Evolutionary conservation across 1,140 invertebrate genomes (phyloP).

Genomic region (Lepidurus packardi): DNA sequence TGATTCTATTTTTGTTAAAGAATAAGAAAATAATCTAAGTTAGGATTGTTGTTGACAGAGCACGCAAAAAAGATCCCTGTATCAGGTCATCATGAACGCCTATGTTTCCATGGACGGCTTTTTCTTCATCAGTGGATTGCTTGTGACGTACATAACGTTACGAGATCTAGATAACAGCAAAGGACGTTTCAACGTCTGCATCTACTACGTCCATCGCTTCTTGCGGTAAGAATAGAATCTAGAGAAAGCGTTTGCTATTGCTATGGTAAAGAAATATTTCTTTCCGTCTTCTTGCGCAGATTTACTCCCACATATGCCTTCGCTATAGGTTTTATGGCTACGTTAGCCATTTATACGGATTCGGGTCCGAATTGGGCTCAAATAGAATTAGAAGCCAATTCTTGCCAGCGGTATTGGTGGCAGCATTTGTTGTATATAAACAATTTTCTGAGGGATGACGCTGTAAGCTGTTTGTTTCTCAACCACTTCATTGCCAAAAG

Average conservation of each 20-base stretch:
- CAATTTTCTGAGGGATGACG: background rate
- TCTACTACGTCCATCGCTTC: slow-evolving; percentile 32
- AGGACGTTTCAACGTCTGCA: slow-evolving; percentile 31
- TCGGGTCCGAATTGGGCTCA: slow-evolving; percentile 63
- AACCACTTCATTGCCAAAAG: background rate
- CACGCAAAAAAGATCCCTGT: background rate
- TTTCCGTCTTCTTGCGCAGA: slow-evolving; percentile 46
- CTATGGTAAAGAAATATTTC: background rate
- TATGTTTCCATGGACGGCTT: slow-evolving; percentile 87
- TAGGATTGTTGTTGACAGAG: background rate
- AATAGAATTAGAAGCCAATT: slow-evolving; percentile 54
- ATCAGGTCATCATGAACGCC: slow-evolving; percentile 73
- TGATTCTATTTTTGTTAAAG: too few relatives aligned
- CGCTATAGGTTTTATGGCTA: slow-evolving; percentile 67
- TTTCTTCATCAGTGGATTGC: slow-evolving; percentile 63
- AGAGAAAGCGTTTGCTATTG: background rate
- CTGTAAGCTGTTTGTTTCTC: background rate
- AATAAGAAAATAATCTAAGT: too few relatives aligned
- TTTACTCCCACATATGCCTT: slow-evolving; percentile 78
- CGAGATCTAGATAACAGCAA: slow-evolving; percentile 26
- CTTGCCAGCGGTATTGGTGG: slow-evolving; percentile 56
- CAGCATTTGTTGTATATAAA: slow-evolving; percentile 45
- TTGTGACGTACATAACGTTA: slow-evolving; percentile 34
- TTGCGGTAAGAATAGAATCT: slow-evolving; percentile 22
- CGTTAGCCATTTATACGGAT: slow-evolving; percentile 59